These are phyloP conservation scores for Cichladusa arquata DNA, from an alignment of 2,113 vertebrate genomes.

Conservation along the genomic window DNA sequence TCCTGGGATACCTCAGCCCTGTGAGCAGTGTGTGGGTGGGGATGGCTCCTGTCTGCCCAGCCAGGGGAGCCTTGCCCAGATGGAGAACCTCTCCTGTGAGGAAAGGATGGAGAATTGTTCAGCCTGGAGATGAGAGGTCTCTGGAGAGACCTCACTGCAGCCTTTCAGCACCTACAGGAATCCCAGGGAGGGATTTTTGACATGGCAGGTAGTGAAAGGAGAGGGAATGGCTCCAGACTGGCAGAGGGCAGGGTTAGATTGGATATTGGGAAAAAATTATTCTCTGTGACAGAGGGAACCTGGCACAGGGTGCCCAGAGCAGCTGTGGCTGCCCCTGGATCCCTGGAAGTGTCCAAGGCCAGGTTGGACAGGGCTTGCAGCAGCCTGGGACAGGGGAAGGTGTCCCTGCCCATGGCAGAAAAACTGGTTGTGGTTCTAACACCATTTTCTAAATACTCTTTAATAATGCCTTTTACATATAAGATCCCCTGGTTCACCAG, in stretches of 20 bases:
- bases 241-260: neutral
- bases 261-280: neutral
- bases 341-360: neutral
- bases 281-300: rapidly evolving
- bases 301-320: neutral
- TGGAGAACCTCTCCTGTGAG: neutral
- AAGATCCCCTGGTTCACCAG: neutral
- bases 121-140: too few relatives aligned
- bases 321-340: neutral
- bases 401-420: too few relatives aligned
- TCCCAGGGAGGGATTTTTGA: neutral
- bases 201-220: neutral
- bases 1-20: rapidly evolving
- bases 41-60: neutral
- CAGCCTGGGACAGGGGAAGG: rapidly evolving
- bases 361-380: rapidly evolving
- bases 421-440: neutral
- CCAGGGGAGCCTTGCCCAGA: too few relatives aligned
- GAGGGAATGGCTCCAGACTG: neutral
- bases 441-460: neutral
- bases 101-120: neutral
- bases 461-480: neutral
- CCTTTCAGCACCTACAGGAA: neutral
- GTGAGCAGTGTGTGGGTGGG: rapidly evolving
- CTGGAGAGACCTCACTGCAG: neutral